Percentiles rank a stretch among this genome's conserved stretches.
These are phyloP conservation scores for Helleia helle DNA, from an alignment of 2,888 invertebrate species.

Conservation along the genomic window DNA sequence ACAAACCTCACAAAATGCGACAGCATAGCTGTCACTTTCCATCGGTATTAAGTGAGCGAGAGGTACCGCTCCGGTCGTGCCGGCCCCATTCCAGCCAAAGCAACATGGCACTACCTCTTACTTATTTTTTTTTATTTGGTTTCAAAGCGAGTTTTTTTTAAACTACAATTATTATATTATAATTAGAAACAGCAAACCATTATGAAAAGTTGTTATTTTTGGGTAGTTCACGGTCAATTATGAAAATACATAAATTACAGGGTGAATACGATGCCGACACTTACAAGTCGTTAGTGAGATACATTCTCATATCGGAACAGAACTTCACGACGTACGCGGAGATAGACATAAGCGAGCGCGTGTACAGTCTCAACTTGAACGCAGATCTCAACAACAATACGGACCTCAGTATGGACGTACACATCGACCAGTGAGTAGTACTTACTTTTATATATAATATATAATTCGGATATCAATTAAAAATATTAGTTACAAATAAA, in stretches of 20 bases:
- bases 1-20: no score
- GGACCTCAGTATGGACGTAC: slow-evolving; percentile 79
- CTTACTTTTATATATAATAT: no score
- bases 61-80: not conserved
- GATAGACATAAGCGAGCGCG: slow-evolving; percentile 77
- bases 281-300: slow-evolving; percentile 79
- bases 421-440: slow-evolving; percentile 84
- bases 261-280: slow-evolving; percentile 77
- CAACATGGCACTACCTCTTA: not conserved
- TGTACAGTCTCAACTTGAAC: slow-evolving; percentile 79
- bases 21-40: no score
- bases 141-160: no score
- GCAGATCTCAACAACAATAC: slow-evolving; percentile 79
- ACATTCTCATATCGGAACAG: slow-evolving; percentile 72
- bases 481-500: no score
- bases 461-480: no score
- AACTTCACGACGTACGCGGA: slow-evolving; percentile 79
- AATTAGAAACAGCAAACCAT: no score
- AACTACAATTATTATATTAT: no score
- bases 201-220: no score
- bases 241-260: slow-evolving; percentile 40
- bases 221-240: no score
- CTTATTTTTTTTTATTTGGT: no score
- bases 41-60: no score
- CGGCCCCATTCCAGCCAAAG: not conserved